Evolutionary conservation across 2,888 invertebrate species (phyloP), one percentile per base, ranked within the genome.

Genomic region (Netelia melanura): DNA sequence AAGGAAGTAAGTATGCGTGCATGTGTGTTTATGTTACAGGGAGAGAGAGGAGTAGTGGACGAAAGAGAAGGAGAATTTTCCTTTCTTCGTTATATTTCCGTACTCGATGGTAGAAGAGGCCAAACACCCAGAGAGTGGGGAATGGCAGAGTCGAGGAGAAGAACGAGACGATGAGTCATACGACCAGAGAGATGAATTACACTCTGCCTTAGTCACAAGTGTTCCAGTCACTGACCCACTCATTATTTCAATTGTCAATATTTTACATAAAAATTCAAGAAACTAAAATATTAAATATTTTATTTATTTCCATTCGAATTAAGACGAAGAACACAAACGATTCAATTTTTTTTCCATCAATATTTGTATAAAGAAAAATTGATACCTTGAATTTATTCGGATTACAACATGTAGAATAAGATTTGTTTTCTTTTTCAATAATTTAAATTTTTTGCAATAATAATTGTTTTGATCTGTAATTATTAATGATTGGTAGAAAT

Each of bases 151-250:
- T 48, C 61, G 21, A 71, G 67, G 58, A 71, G 71, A 76, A 72
- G 38, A 38, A 38, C 38, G 77, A 77, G 56, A 70, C 84, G 83
- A 82, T 85, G 85, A 85, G 70, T 85, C 85, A 85, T 71, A 61
- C 65, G 25, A 56, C 65, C 38, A 68, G 72, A 61, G 14, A 44
- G 61, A 81, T 72, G 68, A 62, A 83, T 83, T 84, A 78, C 65
- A 70, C 58, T 78, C 10, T 3, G 62, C 70, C 54, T 64, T 52
- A 54, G 64, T 79, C 62, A 64, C 70, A 43, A 79, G 64, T 71
- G 56, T 71, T 56, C 54, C 79, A 64, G 79, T 71, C 71, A 56
- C 62, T 71, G 71, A 71, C 64, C 78, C 44, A 14, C 25, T 23
- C 8, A 38, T 30, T 21, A 71, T 64, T 71, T 54, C 23, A 54